Base-by-base conservation (phyloP, 2,113 vertebrate genomes). In the Turnix velox region DNA sequence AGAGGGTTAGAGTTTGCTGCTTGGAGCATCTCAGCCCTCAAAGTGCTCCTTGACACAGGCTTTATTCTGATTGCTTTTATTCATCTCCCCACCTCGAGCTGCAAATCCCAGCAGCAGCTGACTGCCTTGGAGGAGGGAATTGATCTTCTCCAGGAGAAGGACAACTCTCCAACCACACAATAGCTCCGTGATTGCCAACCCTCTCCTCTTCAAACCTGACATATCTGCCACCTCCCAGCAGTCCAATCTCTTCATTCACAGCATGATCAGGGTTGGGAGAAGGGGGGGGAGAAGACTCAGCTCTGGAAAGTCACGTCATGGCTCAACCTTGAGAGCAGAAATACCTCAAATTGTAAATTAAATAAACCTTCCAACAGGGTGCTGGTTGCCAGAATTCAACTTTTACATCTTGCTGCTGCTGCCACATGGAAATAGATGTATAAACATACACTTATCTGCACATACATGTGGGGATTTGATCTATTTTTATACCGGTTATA, bases 171-270 rank as follows among this genome's bases (percentile, higher is more conserved):
- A 86, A 17, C 31, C 69, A 33, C 68, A 80, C 84, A 83, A 82
- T 83, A 87, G 79, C 79, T 69, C 74, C 6, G 45, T 74, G 84
- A 91, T 79, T 94, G 92, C 62, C 74, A 79, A 40, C 61, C 61
- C 46, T 61, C 52, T 27, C 37, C 84, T 84, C 79, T 87, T 51
- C 79, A 79, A 65, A 58, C 45, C 79, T 42, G 51, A 65, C 13
- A 10, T 23, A 55, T 61, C 65, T 49, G 42, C 39, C 49, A 12
- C 23, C 52, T 79, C 12, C 27, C 57, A 54, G 78, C 18, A n/a
- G 0, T 69, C 65, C 58, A 43, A 63, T 42, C 61, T 67, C 83
- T 31, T 35, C 83, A 46, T 79, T 90, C 35, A 46, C 73, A 23
- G 55, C 68, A 84, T n/a, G n/a, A 33, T 68, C 78, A 65, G 14